Base-by-base conservation (phyloP, 1,140 invertebrate species). In the Choristoneura fumiferana region DNA sequence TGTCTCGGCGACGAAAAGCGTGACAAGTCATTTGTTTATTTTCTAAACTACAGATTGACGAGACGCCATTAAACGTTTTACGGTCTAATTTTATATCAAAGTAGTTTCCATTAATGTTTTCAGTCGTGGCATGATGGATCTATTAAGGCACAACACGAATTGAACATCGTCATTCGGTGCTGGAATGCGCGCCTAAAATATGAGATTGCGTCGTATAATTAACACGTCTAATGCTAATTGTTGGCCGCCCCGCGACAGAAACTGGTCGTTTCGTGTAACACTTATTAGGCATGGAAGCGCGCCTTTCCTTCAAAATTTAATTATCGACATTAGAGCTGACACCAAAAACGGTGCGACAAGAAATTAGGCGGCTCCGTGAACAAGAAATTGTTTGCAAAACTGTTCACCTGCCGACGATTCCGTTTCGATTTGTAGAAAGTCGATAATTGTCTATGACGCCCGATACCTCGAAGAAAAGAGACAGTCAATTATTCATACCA, bases 271-370 rank as follows among this genome's bases (percentile, higher is more conserved):
- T 79, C 86, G 81, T 86, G 84, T 86, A 72, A 76, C 75, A 81
- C 78, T 78, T 87, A 85, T 85, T 82, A 84, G 71, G 73, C 18
- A 49, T 67, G 62, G 64, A 71, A 69, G 71, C 69, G 71, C 71
- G 66, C 65, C 74, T 82, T 81, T 77, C 84, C 78, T 71, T 75
- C 76, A 75, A 84, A 84, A 86, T 86, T 84, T 87, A 84, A 89
- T 89, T 89, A 89, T 82, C 84, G 62, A 65, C 67, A 78, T 85
- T 84, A 78, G 73, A 52, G 58, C 66, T 72, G 82, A 81, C 81
- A 84, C 78, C 69, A 69, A 79, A 78, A 68, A 71, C 62, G 69
- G 69, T 55, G 52, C 38, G 45, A 63, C 62, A 43, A 59, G 60
- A 69, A 73, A 73, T 72, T 65, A 72, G 67, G 36, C 55, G 56